Conservation (phyloP, 2,797 vertebrate genomes). For the Antrozous pallidus region DNA sequence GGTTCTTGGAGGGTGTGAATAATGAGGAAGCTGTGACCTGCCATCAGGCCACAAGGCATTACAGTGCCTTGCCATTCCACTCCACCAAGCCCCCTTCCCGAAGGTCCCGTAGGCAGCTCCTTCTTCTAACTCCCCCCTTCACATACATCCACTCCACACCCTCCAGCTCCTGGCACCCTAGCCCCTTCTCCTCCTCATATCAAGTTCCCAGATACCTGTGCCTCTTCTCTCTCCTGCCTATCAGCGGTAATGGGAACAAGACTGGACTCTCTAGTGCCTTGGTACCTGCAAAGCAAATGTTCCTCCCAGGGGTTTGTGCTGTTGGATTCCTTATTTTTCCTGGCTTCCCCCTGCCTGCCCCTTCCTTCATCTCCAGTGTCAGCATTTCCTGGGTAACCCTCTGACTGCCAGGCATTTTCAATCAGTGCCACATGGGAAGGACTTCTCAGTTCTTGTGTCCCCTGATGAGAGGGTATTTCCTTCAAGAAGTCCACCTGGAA, state of each 20-base stretch:
- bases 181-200: neutral
- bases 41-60: neutral
- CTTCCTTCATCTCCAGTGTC: neutral
- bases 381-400: neutral
- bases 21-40: neutral
- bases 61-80: neutral
- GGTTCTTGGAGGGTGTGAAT: neutral
- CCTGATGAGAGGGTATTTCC: neutral
- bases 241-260: neutral
- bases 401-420: conserved; percentile 16
- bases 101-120: neutral
- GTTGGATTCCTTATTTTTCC: neutral
- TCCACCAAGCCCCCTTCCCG: neutral
- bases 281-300: conserved; percentile 11
- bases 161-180: neutral
- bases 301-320: neutral
- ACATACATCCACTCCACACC: neutral
- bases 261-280: neutral
- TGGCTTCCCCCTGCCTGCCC: neutral
- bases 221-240: neutral
- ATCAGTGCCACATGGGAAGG: neutral
- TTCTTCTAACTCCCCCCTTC: neutral
- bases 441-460: neutral
- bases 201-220: neutral
- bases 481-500: neutral